Evolutionary conservation across 2,113 vertebrate genomes (phyloP).

Genomic region (Parotia lawesii): DNA sequence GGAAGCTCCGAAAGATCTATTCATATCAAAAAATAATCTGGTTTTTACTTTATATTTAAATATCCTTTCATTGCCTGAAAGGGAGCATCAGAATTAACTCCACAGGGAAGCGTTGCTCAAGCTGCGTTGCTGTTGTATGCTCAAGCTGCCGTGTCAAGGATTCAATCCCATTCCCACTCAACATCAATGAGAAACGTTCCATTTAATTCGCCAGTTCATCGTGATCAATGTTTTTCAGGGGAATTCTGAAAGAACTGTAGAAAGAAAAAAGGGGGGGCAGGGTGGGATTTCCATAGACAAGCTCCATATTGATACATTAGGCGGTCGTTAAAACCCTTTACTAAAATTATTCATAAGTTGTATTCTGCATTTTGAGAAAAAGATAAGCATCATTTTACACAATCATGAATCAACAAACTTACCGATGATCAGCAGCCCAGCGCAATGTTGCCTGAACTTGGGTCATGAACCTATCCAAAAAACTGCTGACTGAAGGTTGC

Average conservation of each 20-base stretch:
- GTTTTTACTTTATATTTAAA: conserved; percentile 21
- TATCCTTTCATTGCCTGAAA: background rate
- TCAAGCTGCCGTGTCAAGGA: background rate
- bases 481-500: conserved; percentile 75
- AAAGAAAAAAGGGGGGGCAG: rapidly evolving
- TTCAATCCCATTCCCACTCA: background rate
- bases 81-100: conserved; percentile 27
- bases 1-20: background rate
- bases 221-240: background rate
- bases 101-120: background rate
- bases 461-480: conserved; percentile 74
- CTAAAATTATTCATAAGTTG: background rate
- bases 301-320: background rate
- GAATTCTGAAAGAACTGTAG: background rate
- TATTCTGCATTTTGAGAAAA: background rate
- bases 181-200: background rate
- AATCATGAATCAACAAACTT: conserved; percentile 2
- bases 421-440: conserved; percentile 49
- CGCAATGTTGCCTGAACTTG: conserved; percentile 72
- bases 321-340: background rate
- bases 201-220: background rate
- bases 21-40: background rate
- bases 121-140: background rate
- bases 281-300: background rate
- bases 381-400: background rate